phyloP scores from a whole-genome alignment of 2,797 vertebrate genomes.

The Peromyscus attwateri region DNA sequence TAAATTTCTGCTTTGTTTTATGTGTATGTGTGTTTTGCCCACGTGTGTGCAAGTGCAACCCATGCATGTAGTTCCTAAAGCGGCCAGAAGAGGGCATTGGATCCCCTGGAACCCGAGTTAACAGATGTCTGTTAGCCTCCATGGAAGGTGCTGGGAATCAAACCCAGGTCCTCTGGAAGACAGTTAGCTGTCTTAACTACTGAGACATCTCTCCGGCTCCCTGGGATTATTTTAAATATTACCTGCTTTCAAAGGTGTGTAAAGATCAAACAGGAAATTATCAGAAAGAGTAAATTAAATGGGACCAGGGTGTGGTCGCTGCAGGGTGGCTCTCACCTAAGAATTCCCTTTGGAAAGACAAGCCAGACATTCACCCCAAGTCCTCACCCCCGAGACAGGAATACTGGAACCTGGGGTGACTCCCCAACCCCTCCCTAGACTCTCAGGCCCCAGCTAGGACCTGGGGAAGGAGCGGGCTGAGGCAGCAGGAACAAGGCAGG shows the following conservation, averaged over 20 bases:
- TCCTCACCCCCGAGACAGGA: fast-evolving
- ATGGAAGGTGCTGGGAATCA: not conserved
- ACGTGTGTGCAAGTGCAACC: not conserved
- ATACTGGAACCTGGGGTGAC: not conserved
- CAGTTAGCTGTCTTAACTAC: not conserved
- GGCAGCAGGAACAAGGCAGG: not conserved
- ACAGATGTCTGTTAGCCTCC: too few species aligned
- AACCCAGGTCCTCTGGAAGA: not conserved
- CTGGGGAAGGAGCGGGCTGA: not conserved
- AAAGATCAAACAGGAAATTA: not conserved
- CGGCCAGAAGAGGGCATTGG: not conserved
- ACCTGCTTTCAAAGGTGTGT: not conserved
- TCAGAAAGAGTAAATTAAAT: not conserved
- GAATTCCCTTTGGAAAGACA: not conserved
- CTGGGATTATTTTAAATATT: not conserved
- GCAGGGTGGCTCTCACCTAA: not conserved
- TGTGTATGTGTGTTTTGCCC: not conserved
- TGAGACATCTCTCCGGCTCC: not conserved
- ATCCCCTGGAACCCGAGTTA: not conserved
- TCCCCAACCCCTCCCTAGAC: not conserved
- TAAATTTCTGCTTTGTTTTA: not conserved
- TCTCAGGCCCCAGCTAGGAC: not conserved
- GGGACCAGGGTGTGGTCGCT: too few species aligned
- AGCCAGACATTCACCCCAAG: not conserved
- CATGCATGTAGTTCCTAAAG: not conserved